phyloP scores from a whole-genome alignment of 2,113 vertebrate genomes.

The Aspiorhynchus laticeps region DNA sequence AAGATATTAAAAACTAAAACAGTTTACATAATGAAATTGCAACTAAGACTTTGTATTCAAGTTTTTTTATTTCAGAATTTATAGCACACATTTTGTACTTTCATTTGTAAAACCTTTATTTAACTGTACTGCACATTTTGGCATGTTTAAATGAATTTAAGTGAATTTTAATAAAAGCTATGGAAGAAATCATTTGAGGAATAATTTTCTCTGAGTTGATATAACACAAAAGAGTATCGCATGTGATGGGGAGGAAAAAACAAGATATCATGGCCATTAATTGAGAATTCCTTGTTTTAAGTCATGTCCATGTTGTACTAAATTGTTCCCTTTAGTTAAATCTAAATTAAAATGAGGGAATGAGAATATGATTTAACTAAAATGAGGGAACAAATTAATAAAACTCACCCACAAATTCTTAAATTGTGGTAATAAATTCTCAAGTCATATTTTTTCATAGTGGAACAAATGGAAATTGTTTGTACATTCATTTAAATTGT shows the following conservation, averaged over 20 bases:
- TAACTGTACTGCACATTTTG: not conserved
- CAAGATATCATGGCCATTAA: not conserved
- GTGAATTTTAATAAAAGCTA: slow-evolving; percentile 25
- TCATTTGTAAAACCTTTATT: slow-evolving; percentile 20
- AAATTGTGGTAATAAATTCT: too few relatives aligned
- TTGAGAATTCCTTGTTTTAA: not conserved
- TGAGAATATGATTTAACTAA: not conserved
- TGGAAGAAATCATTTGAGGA: not conserved
- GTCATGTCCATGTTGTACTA: not conserved
- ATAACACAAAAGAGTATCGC: not conserved
- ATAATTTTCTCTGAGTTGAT: not conserved
- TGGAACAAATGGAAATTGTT: too few relatives aligned
- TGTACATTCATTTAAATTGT: not conserved
- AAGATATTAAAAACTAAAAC: not conserved
- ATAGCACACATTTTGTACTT: not conserved
- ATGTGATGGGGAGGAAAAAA: not conserved
- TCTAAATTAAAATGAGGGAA: too few relatives aligned
- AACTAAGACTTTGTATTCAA: not conserved
- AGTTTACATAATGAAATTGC: not conserved
- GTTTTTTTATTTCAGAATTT: not conserved
- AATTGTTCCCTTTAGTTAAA: too few relatives aligned
- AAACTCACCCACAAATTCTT: not conserved
- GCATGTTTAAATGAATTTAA: not conserved
- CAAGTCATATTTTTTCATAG: too few relatives aligned
- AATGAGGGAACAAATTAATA: not conserved